Percentiles rank a stretch among this genome's conserved stretches.
These are phyloP conservation scores for Dendrolimus kikuchii DNA, from an alignment of 1,140 invertebrate genomes.

Conservation along the genomic window DNA sequence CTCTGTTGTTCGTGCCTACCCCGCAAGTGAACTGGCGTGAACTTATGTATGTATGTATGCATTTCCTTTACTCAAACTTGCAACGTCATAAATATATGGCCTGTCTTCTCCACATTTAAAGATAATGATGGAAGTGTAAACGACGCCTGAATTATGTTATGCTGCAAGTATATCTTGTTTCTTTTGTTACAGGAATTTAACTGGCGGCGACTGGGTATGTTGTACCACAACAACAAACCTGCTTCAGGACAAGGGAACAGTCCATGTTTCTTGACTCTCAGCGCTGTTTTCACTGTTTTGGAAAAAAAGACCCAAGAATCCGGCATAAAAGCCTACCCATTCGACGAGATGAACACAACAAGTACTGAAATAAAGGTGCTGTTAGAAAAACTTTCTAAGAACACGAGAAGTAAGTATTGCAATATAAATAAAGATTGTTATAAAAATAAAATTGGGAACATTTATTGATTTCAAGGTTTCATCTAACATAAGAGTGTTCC, in stretches of 20 bases:
- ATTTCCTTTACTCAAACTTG: no score
- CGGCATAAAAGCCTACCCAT: conserved; percentile 35
- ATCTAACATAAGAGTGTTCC: neutral
- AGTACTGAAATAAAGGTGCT: conserved; percentile 74
- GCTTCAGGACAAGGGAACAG: conserved; percentile 75
- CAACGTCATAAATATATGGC: no score
- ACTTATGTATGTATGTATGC: no score
- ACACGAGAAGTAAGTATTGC: conserved; percentile 84
- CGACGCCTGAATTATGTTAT: no score
- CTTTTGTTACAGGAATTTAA: conserved; percentile 76
- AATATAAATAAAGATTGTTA: neutral
- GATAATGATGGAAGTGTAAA: no score
- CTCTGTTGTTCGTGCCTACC: no score
- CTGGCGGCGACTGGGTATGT: conserved; percentile 79
- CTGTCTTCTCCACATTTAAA: no score
- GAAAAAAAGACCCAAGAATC: conserved; percentile 73
- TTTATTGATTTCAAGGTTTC: neutral
- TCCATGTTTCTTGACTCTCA: conserved; percentile 81
- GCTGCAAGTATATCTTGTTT: conserved; percentile 3
- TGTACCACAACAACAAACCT: conserved; percentile 80
- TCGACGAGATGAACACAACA: conserved; percentile 64
- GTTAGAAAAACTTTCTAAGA: conserved; percentile 76
- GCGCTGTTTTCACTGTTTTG: conserved; percentile 78
- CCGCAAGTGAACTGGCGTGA: no score
- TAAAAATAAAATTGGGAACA: conserved; percentile 1